These are phyloP conservation scores for Platycheirus albimanus DNA, from an alignment of 2,888 invertebrate genomes.

Conservation along the genomic window DNA sequence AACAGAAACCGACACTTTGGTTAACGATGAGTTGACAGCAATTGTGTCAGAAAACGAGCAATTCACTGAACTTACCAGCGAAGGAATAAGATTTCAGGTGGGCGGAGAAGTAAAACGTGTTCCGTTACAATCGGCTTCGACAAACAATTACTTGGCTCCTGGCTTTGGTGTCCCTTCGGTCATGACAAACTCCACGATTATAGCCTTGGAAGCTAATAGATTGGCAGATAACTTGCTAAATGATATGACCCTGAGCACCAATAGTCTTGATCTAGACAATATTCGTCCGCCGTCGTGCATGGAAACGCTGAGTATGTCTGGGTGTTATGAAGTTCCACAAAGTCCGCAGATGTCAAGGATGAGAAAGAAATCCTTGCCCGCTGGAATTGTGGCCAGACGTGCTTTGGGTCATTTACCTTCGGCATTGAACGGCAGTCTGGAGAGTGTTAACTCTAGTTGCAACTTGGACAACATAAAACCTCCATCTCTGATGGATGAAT, in stretches of 20 bases:
- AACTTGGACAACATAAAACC: conserved; percentile 92
- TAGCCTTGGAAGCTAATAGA: conserved; percentile 90
- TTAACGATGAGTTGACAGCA: conserved; percentile 75
- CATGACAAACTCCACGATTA: conserved; percentile 88
- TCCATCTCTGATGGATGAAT: conserved; percentile 90
- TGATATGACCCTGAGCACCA: conserved; percentile 85
- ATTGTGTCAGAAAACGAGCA: conserved; percentile 61
- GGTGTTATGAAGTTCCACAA: conserved; percentile 83
- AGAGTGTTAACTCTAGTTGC: conserved; percentile 85
- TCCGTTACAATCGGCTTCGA: conserved; percentile 63
- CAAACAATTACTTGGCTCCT: conserved; percentile 71
- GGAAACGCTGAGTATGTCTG: conserved; percentile 86
- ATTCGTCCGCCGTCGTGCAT: conserved; percentile 91
- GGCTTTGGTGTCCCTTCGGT: conserved; percentile 83
- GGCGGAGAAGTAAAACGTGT: conserved; percentile 80
- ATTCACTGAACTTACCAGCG: conserved; percentile 65
- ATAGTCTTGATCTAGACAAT: conserved; percentile 88
- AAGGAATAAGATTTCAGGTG: conserved; percentile 78
- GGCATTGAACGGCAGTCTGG: conserved; percentile 85
- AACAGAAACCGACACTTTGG: conserved; percentile 78
- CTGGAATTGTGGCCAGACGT: conserved; percentile 88
- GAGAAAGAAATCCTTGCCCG: conserved; percentile 88
- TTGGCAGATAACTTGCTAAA: conserved; percentile 85
- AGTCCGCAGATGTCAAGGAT: conserved; percentile 81
- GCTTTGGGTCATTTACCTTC: conserved; percentile 84